Evolutionary conservation across 2,888 invertebrate species (phyloP), one percentile per base, ranked within the genome.

Genomic region (Leptinotarsa juncta): DNA sequence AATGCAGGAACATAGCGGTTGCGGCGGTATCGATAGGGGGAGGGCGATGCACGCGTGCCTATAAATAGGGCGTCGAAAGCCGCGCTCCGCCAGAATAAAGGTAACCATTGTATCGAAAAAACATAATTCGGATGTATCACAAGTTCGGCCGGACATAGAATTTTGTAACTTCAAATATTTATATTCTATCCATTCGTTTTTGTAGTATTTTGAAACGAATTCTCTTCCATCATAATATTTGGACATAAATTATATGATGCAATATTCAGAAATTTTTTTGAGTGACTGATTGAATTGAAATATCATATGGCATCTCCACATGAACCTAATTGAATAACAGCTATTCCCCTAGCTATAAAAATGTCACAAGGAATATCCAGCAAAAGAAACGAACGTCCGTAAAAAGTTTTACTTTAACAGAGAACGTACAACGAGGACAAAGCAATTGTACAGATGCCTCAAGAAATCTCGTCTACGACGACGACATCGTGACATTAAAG

Each of bases 401-500:
- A 32, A 68, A 55, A 68, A 55, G 68, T 68, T 68, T 68, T 51
- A 53, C 55, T 68, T 42, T 48, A 42, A 16, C 68, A 68, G 55
- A 32, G 42, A 67, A 51, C 67, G n/a, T 51, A 67, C 42, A 26
- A 55, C 42, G 15, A 23, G n/a, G 67, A 51, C 51, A 51, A 15
- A 48, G 65, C 66, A 70, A 70, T 66, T 66, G 73, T 65, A 55
- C 65, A 71, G 72, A 68, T 70, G 68, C 69, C 67, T 70, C 67
- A 62, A 53, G 67, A 70, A 75, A 73, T 77, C 69, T 67, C 49
- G 55, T 69, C 71, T 73, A 32, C 51, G 42, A 67, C 70, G 57
- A 74, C 70, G 74, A 74, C 71, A 77, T 74, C 51, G 57, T 57
- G 70, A 72, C 77, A 74, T 70, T 74, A 60, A 74, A 74, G 53